phyloP scores from a whole-genome alignment of 2,113 vertebrate genomes.

The Channa maculata region DNA sequence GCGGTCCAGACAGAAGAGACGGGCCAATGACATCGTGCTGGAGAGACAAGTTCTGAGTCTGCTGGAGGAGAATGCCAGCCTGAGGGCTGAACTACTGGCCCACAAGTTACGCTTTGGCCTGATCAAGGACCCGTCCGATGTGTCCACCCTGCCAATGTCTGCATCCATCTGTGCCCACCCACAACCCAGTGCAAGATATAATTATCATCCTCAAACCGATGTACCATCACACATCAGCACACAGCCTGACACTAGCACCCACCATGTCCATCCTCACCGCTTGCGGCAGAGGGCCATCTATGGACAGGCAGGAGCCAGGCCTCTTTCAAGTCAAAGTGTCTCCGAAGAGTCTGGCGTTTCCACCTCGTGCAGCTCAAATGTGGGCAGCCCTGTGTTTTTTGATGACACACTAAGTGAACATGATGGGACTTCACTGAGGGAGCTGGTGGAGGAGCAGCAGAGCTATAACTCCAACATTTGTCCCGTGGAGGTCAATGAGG shows the following conservation, averaged over 20 bases:
- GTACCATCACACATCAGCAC: constrained; percentile 19
- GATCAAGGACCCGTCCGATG: constrained; percentile 80
- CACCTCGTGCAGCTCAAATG: constrained; percentile 76
- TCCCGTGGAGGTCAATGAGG: constrained; percentile 37
- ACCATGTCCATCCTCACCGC: constrained; percentile 28
- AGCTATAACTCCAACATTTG: constrained; percentile 39
- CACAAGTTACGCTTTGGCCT: constrained; percentile 86
- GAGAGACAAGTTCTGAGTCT: constrained; percentile 83
- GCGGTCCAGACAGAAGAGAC: constrained; percentile 85
- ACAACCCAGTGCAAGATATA: constrained; percentile 18
- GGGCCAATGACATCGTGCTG: constrained; percentile 84
- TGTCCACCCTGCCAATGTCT: constrained; percentile 63
- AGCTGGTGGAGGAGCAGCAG: constrained; percentile 57
- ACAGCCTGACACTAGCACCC: background rate
- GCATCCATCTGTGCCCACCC: constrained; percentile 23
- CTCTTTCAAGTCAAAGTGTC: constrained; percentile 32
- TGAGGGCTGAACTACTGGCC: constrained; percentile 85
- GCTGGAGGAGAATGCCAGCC: constrained; percentile 87
- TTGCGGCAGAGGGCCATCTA: constrained; percentile 25
- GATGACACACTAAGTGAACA: constrained; percentile 76
- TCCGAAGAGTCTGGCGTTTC: constrained; percentile 83
- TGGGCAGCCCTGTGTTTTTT: constrained; percentile 82
- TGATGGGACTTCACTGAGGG: constrained; percentile 56
- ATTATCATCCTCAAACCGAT: constrained; percentile 54
- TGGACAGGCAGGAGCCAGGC: background rate